Evolutionary conservation across 1,140 invertebrate species (phyloP).

Genomic region (Papilio machaon): DNA sequence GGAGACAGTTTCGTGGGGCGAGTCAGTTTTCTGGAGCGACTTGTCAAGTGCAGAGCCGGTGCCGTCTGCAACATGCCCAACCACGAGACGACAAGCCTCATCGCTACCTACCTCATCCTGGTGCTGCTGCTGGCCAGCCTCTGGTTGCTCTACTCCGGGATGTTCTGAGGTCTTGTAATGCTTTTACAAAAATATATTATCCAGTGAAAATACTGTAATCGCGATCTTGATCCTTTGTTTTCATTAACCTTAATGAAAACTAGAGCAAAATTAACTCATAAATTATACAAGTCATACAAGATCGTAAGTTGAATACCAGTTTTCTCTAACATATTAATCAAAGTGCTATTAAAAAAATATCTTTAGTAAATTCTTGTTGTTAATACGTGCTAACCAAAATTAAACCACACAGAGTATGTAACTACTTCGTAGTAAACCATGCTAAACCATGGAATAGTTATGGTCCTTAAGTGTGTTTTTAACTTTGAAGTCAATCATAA

Average conservation of each 20-base stretch:
- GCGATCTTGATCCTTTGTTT: not conserved
- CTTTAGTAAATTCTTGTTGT: no score
- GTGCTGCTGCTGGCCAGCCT: constrained; percentile 79
- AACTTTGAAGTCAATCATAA: not conserved
- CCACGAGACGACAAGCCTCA: constrained; percentile 80
- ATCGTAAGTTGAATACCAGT: no score
- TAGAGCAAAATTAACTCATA: no score
- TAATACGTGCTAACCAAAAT: no score
- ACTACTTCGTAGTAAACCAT: no score
- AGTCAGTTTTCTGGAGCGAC: constrained; percentile 68
- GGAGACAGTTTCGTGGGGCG: constrained; percentile 55
- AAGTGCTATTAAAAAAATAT: no score
- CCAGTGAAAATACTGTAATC: not conserved
- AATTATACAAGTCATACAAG: no score
- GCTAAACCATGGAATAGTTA: no score
- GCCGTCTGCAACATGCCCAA: constrained; percentile 71
- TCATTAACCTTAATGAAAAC: not conserved
- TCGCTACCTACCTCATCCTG: constrained; percentile 81
- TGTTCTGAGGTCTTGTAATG: constrained; percentile 74
- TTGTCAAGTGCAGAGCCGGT: constrained; percentile 65
- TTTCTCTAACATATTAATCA: no score
- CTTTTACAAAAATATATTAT: constrained; percentile 30
- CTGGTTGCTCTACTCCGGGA: constrained; percentile 79
- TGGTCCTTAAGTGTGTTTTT: not conserved
- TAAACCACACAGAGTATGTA: no score